Conservation (phyloP, 1,140 invertebrate genomes). For the Conopomorpha cramerella region DNA sequence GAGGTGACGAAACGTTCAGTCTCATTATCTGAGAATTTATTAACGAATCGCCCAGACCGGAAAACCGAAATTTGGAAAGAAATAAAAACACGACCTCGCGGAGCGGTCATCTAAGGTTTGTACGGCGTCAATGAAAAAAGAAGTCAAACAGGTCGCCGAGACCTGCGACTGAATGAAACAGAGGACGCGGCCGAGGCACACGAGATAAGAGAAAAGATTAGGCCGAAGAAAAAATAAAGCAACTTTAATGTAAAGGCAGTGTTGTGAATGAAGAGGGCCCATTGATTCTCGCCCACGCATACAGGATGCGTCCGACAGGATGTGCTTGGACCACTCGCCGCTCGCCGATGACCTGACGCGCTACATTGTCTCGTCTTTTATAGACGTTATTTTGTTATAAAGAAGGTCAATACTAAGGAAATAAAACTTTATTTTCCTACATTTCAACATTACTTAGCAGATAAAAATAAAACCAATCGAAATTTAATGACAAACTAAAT, state of each 20-base stretch:
- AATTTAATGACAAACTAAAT: no score
- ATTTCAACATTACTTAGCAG: no score
- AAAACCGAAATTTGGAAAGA: slow-evolving; percentile 59
- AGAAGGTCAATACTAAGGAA: no score
- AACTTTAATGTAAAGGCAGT: slow-evolving; percentile 49
- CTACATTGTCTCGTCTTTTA: no score
- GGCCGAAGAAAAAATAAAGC: slow-evolving; percentile 46
- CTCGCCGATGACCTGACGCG: no score
- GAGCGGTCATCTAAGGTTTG: slow-evolving; percentile 52
- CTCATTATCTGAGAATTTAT: slow-evolving; percentile 61
- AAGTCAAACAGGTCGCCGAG: slow-evolving; percentile 44
- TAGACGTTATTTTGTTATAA: no score
- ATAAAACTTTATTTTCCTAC: no score
- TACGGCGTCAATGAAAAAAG: slow-evolving; percentile 55
- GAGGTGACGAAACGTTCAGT: slow-evolving; percentile 60
- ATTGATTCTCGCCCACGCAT: slow-evolving; percentile 50
- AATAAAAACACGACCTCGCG: slow-evolving; percentile 58
- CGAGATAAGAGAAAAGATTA: slow-evolving; percentile 55
- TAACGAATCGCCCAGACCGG: slow-evolving; percentile 56
- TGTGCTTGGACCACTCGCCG: slow-evolving; percentile 8
- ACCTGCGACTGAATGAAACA: slow-evolving; percentile 52
- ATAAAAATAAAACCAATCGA: no score
- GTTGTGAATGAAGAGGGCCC: slow-evolving; percentile 55
- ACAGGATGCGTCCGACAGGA: slow-evolving; percentile 19
- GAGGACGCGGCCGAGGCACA: slow-evolving; percentile 42